Evolutionary conservation across 2,797 vertebrate genomes (phyloP), one percentile per base, ranked within the genome.

Genomic region (Meda fulgida): DNA sequence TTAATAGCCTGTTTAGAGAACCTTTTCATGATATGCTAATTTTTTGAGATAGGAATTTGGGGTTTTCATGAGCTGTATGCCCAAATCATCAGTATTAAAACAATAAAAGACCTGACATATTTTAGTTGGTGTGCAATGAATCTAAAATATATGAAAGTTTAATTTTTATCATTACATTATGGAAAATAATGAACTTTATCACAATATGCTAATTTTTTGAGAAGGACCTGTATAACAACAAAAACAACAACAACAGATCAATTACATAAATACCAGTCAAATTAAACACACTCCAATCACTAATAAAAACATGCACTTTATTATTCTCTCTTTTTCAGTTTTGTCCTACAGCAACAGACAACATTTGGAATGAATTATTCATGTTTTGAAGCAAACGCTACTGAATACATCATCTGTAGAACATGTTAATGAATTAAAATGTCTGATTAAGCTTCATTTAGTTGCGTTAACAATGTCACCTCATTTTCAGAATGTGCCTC

Each of bases 361-460:
- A 26, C 26, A 63, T 71, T 72, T 72, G 18, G 11, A 72, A 72
- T 81, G 36, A 77, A 76, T 65, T 51, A 77, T 66, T 51, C 58
- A 75, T 67, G 67, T 51, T 83, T 69, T 77, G 16, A 40, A 84
- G 18, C n/a, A 55, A 67, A 83, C 23, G 3, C 46, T 69, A 69
- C 34, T 51, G 48, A 78, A 69, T 38, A 69, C 73, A 70, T 46
- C 48, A 77, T 73, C 51, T 31, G 43, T 40, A 31, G 46, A 55
- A 84, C 72, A 60, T 46, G 38, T 71, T 46, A 60, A 78, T 78
- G 26, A 78, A 78, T 58, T 69, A 69, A 84, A 83, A 84, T 34
- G n/a, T 53, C 29, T 84, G 72, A 67, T 67, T 55, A 78, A 58
- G 73, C 73, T 29, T 83, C 21, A 40, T 55, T 84, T 78, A 84